Conservation (phyloP, 2,113 vertebrate genomes). For the Cnemophilus loriae region DNA sequence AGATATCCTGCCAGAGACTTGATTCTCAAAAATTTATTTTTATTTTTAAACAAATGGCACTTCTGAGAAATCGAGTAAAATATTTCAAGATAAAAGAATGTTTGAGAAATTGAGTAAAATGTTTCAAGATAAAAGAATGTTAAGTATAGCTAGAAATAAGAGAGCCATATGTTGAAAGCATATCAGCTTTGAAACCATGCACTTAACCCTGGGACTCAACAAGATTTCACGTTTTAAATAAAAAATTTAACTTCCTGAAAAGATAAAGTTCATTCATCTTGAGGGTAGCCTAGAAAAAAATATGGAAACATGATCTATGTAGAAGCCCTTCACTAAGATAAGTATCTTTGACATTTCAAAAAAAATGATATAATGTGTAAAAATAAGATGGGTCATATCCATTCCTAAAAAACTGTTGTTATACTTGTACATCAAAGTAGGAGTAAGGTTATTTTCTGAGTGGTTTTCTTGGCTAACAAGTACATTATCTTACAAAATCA, state of each 20-base stretch:
- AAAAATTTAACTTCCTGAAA: conserved; percentile 35
- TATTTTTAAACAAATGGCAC: conserved; percentile 10
- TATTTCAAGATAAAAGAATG: conserved; percentile 44
- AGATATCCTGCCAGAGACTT: not conserved
- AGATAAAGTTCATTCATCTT: conserved; percentile 34
- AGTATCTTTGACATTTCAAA: not conserved
- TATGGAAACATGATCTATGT: not conserved
- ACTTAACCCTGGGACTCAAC: conserved; percentile 21
- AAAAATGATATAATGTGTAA: not conserved
- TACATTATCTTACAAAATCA: conserved; percentile 4
- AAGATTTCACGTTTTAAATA: conserved; percentile 46
- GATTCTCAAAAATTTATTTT: not conserved
- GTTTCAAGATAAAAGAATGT: conserved; percentile 51
- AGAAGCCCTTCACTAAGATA: conserved; percentile 7
- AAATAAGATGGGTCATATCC: not conserved
- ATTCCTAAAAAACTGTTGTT: not conserved
- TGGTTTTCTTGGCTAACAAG: conserved; percentile 28
- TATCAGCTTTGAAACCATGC: conserved; percentile 26
- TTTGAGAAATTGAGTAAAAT: conserved; percentile 17
- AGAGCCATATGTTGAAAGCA: conserved; percentile 17
- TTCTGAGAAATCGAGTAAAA: conserved; percentile 51
- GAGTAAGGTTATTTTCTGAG: conserved; percentile 24
- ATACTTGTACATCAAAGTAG: conserved; percentile 44
- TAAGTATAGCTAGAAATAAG: conserved; percentile 57
- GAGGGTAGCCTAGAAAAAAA: not conserved